Base-by-base conservation (phyloP, 2,797 vertebrate genomes). In the Sebastes nivosus region DNA sequence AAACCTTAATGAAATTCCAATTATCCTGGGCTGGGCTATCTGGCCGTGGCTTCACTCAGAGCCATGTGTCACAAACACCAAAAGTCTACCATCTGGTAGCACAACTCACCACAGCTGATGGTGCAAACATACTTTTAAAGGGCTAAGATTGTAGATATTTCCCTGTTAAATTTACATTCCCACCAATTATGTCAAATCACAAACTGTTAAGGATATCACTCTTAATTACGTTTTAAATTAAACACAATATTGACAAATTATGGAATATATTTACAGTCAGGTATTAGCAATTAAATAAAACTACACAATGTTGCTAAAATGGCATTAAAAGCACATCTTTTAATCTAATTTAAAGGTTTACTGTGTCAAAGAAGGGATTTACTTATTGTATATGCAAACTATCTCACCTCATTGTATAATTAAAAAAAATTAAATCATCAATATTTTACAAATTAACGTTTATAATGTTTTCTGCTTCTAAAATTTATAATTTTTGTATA, bases 1-100 rank as follows among this genome's bases (percentile, higher is more conserved):
- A 89, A 90, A 93, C 90, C 95, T 93, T 95, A 96, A 96, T 96
- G 95, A 95, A 95, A 94, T 96, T 96, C 93, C 94, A 96, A 96
- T 96, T 95, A 96, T 93, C 92, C 88, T 77, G 87, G 93, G 91
- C 92, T 93, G 93, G 90, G 87, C 93, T 90, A 80, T 92, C 88
- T 89, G 90, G 80, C 75, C 64, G 27, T 83, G 88, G 90, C 91
- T 93, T 93, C 85, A 80, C 90, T 91, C 82, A 75, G 77, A 84
- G 89, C 90, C 93, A 95, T 94, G 94, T 93, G 91, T 94, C 91
- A 91, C 90, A 94, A 95, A 94, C 92, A 94, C 90, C 83, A 90
- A 93, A 92, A 92, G 87, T 93, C 77, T 80, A 89, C 95, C 96
- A 96, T 96, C 96, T 96, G 82, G 88, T 88, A 76, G 79, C 85